Evolutionary conservation across 2,888 invertebrate genomes (phyloP), one percentile per base, ranked within the genome.

Genomic region (Parnassius smintheus): DNA sequence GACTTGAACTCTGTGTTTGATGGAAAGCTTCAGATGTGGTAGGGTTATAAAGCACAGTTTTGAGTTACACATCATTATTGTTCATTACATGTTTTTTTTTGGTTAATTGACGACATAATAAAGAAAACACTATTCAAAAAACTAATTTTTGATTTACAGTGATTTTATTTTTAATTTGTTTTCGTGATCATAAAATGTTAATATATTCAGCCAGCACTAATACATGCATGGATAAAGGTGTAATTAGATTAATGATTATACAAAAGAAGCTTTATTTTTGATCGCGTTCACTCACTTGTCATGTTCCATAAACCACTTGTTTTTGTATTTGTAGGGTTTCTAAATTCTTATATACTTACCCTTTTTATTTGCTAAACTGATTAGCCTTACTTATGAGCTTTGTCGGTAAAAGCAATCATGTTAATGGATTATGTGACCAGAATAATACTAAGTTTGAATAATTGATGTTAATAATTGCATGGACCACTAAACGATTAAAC

Each of bases 1-100:
- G 49, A 22, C 41, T 64, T 64, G 63, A 64, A 59, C 63, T 59
- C 3, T 56, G 59, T 22, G 56, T 52, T 56, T 13, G 59, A 42
- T 52, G 52, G 49, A 61, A 18, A 13, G 57, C 49, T 54, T 49
- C 18, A 45, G 25, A 52, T 56, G 18, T 48, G 18, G 46, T 52
- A 25, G 53, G 35, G 44, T 9, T 25, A 42, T 48, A 35, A 42
- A 25, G 35, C 9, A 22, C 12, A 46, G 49, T 56, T 35, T 25
- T 35, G 10, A 35, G 46, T 46, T 51, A 13, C 45, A 22, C 45
- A 2, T 45, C 52, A 59, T 59, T 59, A 59, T 52, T 22, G 41
- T 18, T 41, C 3, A 12, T 56, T 11, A 9, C 52, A 12, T 52
- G 13, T n/a, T 35, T 7, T 52, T 50, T 12, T 41, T 13, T 25